Evolutionary conservation across 2,113 vertebrate genomes (phyloP).

Genomic region (Dicerorhinus sumatrensis): DNA sequence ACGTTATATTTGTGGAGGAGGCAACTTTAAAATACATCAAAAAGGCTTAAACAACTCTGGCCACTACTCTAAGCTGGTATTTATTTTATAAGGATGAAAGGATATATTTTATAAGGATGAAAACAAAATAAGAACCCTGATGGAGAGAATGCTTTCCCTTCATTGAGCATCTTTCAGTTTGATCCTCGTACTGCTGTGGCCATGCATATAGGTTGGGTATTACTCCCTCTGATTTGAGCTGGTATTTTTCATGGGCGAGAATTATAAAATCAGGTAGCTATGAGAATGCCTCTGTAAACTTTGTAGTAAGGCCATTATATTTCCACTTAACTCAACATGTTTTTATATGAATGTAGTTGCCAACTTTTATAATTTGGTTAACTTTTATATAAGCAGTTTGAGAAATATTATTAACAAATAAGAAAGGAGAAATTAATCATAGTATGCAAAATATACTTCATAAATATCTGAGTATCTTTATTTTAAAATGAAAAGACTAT

Average conservation of each 20-base stretch:
- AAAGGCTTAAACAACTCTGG: neutral
- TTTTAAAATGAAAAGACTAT: constrained; percentile 28
- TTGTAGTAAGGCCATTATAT: neutral
- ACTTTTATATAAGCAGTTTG: neutral
- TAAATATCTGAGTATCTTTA: neutral
- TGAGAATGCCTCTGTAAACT: neutral
- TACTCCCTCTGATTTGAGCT: neutral
- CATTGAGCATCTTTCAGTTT: neutral
- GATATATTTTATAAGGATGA: neutral
- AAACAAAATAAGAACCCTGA: neutral
- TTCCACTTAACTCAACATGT: neutral
- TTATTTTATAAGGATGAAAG: constrained; percentile 24
- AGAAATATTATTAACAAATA: constrained; percentile 41
- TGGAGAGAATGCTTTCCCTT: neutral
- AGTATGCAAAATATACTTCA: neutral
- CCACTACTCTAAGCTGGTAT: neutral
- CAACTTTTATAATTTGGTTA: constrained; percentile 1
- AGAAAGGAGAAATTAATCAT: neutral
- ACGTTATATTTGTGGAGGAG: neutral
- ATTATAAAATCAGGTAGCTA: neutral
- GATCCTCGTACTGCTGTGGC: neutral
- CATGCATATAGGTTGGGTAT: neutral
- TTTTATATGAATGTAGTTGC: neutral
- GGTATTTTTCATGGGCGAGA: neutral
- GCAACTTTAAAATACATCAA: constrained; percentile 18